Evolutionary conservation across 1,140 invertebrate genomes (phyloP), one percentile per base, ranked within the genome.

Genomic region (Drosophila miranda): DNA sequence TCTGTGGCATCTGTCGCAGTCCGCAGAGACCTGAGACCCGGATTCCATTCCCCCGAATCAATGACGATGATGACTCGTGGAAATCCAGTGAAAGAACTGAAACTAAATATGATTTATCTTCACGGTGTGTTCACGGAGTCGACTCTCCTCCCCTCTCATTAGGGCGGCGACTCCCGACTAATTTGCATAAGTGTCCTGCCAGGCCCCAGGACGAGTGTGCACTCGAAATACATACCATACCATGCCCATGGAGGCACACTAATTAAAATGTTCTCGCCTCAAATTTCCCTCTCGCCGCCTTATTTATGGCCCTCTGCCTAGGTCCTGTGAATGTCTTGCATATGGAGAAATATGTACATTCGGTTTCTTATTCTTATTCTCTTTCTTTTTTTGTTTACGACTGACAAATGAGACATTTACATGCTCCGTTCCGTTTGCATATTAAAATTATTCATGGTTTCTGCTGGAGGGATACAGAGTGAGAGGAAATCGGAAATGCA

Each of bases 261-360:
- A 86, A 86, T 86, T 86, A 86, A 86, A 81, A 87, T 87, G 82
- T 86, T 86, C 82, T 82, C 82, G 82, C 82, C 75, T 86, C 82
- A 63, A 87, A 86, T 86, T 86, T 86, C 82, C 70, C 41, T 6
- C 44, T 51, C 48, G 34, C 44, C 50, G 63, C 9, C 30, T 58
- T 51, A 49, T 57, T 48, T 56, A 53, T 68, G 63, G 44, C 78
- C 44, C 43, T 44, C 63, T 48, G 74, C 74, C 69, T 69, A 74
- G 75, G 56, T 42, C 41, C 34, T 57, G 61, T 63, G 62, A 81
- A 84, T 86, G 82, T 78, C 75, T 87, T 69, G 75, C 82, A 86
- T 82, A 82, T 86, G 82, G 70, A 55, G 30, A 62, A 51, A 61
- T 55, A 55, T 73, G 48, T 14, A 26, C 23, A 50, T 11, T 51